Conservation (phyloP, 2,797 vertebrate species). For the Nothura maculosa region DNA sequence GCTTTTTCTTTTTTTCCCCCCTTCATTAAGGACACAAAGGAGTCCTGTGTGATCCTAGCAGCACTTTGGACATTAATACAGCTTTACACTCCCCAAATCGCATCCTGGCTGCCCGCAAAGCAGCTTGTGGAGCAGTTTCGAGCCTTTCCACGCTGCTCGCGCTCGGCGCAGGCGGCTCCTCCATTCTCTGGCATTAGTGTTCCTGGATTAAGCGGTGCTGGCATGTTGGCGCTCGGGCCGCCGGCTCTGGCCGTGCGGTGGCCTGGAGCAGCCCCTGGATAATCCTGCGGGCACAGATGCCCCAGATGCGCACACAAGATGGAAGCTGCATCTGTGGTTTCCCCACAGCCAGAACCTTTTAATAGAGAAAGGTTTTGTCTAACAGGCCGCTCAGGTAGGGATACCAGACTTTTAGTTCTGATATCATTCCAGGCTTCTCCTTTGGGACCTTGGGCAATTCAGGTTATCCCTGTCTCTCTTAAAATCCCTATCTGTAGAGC, state of each 20-base stretch:
- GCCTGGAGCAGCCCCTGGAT: not conserved
- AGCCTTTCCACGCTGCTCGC: slow-evolving; percentile 71
- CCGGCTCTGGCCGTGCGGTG: not conserved
- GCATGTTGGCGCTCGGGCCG: slow-evolving; percentile 72
- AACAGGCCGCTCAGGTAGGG: not conserved
- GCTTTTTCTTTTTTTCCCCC: not conserved
- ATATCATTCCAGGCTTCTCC: not conserved
- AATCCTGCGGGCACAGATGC: not conserved
- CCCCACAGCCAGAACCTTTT: not conserved
- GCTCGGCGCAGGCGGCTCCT: slow-evolving; percentile 72
- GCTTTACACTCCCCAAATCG: slow-evolving; percentile 81
- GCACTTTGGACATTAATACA: slow-evolving; percentile 81
- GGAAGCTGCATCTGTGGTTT: not conserved
- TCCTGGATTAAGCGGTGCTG: slow-evolving; percentile 60
- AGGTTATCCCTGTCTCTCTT: slow-evolving; percentile 30
- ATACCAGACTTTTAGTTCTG: not conserved
- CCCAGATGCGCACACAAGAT: not conserved
- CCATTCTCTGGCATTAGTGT: slow-evolving; percentile 77
- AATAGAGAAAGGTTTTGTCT: not conserved
- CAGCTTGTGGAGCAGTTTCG: slow-evolving; percentile 79
- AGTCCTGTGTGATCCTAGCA: slow-evolving; percentile 80
- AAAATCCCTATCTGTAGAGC: slow-evolving; percentile 14
- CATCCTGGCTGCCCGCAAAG: slow-evolving; percentile 81
- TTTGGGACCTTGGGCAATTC: slow-evolving; percentile 27
- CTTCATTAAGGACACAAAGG: slow-evolving; percentile 86